Evolutionary conservation across 1,140 invertebrate genomes (phyloP).

Genomic region (Tetragonula clypearis): DNA sequence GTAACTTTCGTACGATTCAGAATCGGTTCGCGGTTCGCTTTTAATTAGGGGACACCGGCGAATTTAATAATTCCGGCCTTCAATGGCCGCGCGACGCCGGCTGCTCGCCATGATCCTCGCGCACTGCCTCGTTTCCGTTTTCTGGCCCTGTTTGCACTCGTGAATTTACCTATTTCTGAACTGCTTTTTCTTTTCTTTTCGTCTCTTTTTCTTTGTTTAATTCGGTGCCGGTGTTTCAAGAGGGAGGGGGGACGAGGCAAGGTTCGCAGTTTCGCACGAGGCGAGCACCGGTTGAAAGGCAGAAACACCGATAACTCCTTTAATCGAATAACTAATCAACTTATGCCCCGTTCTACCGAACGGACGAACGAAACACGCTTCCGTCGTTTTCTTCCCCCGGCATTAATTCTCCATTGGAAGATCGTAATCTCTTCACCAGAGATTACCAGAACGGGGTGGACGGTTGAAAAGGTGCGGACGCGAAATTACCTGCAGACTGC

Average conservation of each 20-base stretch:
- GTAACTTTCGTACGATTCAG: constrained; percentile 32
- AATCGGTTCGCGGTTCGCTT: constrained; percentile 30
- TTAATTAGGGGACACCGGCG: constrained; percentile 51
- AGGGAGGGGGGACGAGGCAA: too few relatives aligned
- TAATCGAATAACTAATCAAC: constrained; percentile 20
- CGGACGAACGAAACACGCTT: not conserved
- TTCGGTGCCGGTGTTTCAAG: not conserved
- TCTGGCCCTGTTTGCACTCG: not conserved
- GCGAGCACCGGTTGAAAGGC: not conserved
- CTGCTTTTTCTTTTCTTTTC: not conserved
- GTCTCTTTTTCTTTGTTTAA: not conserved
- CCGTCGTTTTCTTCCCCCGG: not conserved
- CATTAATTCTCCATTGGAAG: not conserved
- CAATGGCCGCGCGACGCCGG: not conserved
- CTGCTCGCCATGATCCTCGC: constrained; percentile 1
- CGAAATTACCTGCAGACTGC: not conserved
- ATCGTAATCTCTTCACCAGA: constrained; percentile 5
- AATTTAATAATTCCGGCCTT: constrained; percentile 46
- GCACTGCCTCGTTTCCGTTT: not conserved
- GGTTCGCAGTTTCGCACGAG: not conserved
- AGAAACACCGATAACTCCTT: constrained; percentile 14
- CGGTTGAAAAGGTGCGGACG: not conserved
- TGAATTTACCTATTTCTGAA: too few relatives aligned
- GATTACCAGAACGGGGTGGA: not conserved
- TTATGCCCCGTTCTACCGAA: not conserved